phyloP scores from a whole-genome alignment of 2,797 vertebrate genomes.

The Pelodytes ibericus region DNA sequence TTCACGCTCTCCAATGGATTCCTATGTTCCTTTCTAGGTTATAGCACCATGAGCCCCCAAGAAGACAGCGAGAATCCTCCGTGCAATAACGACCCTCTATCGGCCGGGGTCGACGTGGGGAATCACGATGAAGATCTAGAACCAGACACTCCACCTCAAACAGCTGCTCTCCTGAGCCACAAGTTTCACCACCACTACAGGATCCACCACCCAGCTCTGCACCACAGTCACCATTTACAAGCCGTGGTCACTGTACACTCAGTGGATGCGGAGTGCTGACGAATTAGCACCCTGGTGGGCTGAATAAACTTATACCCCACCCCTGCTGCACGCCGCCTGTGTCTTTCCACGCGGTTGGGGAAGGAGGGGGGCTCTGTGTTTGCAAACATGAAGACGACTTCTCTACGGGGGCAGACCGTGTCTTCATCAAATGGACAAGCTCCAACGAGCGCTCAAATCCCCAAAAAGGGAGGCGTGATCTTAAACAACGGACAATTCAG shows the following conservation, averaged over 20 bases:
- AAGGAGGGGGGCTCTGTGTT: neutral
- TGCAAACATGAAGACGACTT: neutral
- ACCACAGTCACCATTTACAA: constrained; percentile 90
- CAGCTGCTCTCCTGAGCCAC: constrained; percentile 92
- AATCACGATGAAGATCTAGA: constrained; percentile 96
- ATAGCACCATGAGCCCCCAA: constrained; percentile 99
- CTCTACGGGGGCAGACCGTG: neutral
- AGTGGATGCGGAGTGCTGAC: constrained; percentile 94
- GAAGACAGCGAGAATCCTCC: constrained; percentile 98
- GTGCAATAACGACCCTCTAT: constrained; percentile 90
- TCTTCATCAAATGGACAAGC: neutral
- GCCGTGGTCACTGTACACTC: constrained; percentile 95
- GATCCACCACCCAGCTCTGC: constrained; percentile 84
- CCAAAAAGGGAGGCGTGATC: neutral
- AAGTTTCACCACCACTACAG: constrained; percentile 94
- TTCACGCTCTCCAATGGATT: too few relatives aligned
- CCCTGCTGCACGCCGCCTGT: too few relatives aligned
- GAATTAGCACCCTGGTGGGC: neutral
- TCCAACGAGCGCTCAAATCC: neutral
- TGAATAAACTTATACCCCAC: too few relatives aligned
- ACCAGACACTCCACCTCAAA: constrained; percentile 93
- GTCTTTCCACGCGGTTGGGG: too few relatives aligned
- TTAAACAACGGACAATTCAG: neutral
- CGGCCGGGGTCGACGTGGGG: constrained; percentile 91
- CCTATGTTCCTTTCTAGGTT: constrained; percentile 73